Evolutionary conservation across 2,888 invertebrate species (phyloP).

Genomic region (Pyralis farinalis): DNA sequence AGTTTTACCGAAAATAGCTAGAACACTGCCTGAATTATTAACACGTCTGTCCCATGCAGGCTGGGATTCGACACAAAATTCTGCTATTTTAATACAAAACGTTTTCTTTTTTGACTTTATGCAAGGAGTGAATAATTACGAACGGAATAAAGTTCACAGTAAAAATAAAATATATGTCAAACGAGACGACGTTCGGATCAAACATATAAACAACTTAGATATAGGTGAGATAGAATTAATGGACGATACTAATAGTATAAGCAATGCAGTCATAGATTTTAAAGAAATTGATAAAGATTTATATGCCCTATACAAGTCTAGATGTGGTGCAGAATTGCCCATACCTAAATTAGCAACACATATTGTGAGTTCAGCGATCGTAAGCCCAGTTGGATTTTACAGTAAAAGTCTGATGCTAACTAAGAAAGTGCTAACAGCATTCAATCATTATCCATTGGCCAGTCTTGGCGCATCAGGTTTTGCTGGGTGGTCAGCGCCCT

Average conservation of each 20-base stretch:
- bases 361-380: constrained; percentile 74
- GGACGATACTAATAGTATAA: constrained; percentile 40
- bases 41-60: constrained; percentile 58
- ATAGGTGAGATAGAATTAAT: constrained; percentile 52
- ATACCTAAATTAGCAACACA: constrained; percentile 71
- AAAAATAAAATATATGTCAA: constrained; percentile 56
- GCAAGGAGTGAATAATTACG: constrained; percentile 48
- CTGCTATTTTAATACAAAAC: constrained; percentile 84
- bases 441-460: constrained; percentile 87
- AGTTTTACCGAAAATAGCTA: constrained; percentile 82
- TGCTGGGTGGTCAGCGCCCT: constrained; percentile 80
- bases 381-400: constrained; percentile 83
- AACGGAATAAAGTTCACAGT: constrained; percentile 30
- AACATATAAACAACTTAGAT: constrained; percentile 33
- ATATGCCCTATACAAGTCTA: constrained; percentile 35
- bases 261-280: constrained; percentile 45
- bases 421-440: constrained; percentile 84
- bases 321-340: constrained; percentile 46
- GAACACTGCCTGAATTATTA: constrained; percentile 81
- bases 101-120: constrained; percentile 85
- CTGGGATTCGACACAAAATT: constrained; percentile 69
- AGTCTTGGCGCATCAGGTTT: constrained; percentile 78
- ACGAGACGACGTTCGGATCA: constrained; percentile 66
- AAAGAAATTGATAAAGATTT: constrained; percentile 30
- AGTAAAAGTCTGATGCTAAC: constrained; percentile 87